Evolutionary conservation across 1,140 invertebrate species (phyloP).

Genomic region (Bombus soroeensis): DNA sequence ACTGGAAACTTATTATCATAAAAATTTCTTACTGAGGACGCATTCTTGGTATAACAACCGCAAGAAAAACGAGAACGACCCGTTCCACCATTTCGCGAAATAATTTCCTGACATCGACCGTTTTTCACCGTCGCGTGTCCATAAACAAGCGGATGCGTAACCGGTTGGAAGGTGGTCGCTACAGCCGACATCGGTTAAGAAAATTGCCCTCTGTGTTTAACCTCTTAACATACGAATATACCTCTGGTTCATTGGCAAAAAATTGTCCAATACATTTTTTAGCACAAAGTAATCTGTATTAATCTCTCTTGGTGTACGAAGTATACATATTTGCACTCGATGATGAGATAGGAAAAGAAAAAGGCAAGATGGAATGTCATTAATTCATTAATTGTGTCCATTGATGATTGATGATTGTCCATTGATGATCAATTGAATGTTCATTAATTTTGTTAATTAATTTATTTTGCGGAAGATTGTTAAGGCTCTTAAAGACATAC

Average conservation of each 20-base stretch:
- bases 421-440: too few species aligned
- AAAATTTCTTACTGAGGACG: too few species aligned
- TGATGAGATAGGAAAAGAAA: too few species aligned
- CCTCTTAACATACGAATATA: neutral
- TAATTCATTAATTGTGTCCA: too few species aligned
- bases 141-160: constrained; percentile 19
- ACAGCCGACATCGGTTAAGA: neutral
- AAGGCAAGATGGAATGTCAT: too few species aligned
- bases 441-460: too few species aligned
- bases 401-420: too few species aligned
- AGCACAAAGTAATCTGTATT: too few species aligned
- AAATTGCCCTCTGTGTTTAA: constrained; percentile 42
- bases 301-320: too few species aligned
- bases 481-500: too few species aligned
- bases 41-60: neutral
- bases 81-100: neutral
- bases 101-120: constrained; percentile 11
- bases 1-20: neutral
- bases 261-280: neutral
- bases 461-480: too few species aligned
- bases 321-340: too few species aligned
- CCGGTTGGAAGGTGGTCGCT: neutral
- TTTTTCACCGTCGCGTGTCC: constrained; percentile 1
- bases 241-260: neutral
- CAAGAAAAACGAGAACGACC: neutral